phyloP scores from a whole-genome alignment of 1,140 invertebrate genomes.

The Caenorhabditis briggsae region DNA sequence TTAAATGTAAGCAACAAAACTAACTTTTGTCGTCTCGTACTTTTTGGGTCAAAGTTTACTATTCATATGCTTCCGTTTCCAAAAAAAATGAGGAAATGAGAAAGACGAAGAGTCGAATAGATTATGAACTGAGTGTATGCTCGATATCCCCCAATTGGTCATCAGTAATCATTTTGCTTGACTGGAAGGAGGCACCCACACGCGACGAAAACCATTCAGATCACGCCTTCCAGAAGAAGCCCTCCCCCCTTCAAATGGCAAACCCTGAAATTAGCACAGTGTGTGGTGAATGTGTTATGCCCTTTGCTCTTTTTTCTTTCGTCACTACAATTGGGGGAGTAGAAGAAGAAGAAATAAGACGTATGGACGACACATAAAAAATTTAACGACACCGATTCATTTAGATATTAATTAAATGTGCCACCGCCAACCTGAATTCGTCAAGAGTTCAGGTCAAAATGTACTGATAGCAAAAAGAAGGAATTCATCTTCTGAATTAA shows the following conservation, averaged over 20 bases:
- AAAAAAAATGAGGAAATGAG: neutral
- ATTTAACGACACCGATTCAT: constrained; percentile 43
- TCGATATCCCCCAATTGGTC: neutral
- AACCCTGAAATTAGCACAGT: constrained; percentile 49
- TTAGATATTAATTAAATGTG: constrained; percentile 45
- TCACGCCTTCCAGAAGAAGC: neutral
- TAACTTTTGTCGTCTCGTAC: neutral
- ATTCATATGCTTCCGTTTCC: too few relatives aligned
- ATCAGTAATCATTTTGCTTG: constrained; percentile 7
- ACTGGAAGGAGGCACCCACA: neutral
- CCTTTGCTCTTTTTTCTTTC: constrained; percentile 34
- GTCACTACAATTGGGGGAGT: constrained; percentile 32
- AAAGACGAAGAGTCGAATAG: neutral
- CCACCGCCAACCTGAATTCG: constrained; percentile 20
- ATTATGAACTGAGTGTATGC: constrained; percentile 20
- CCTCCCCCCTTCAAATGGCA: neutral
- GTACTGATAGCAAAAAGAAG: neutral
- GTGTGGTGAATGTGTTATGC: constrained; percentile 13
- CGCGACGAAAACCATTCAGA: constrained; percentile 34
- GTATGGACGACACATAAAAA: constrained; percentile 18
- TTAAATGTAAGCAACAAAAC: neutral
- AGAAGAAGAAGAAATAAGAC: neutral
- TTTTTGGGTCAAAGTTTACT: constrained; percentile 12
- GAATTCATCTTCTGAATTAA: too few relatives aligned
- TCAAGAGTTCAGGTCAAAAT: neutral